Base-by-base conservation (phyloP, 2,113 vertebrate genomes). In the Sinocyclocheilus maitianheensis region DNA sequence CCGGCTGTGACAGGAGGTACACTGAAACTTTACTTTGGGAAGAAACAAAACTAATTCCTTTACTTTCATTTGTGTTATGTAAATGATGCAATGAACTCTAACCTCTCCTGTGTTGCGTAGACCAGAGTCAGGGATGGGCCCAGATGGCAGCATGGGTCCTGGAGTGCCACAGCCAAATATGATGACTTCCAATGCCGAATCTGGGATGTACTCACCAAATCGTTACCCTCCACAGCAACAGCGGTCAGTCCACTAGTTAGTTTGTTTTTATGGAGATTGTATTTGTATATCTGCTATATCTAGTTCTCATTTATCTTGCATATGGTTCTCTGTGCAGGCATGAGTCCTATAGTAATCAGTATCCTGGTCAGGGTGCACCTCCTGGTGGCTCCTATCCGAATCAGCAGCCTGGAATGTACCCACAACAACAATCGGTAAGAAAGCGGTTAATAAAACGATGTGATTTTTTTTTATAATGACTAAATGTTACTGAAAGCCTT, bases 271-370 rank as follows among this genome's bases (percentile, higher is more conserved):
- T 85, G 46, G 11, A 58, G 6, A 40, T 20, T 71, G 22, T 24
- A 53, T 48, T 4, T 24, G 43, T 76, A 72, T 65, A 30, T 74
- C 37, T 24, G 46, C n/a, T 72, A n/a, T 72, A 22, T 43, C 71
- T 40, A 81, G 24, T 81, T 81, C 14, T 81, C 14, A 22, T 67
- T 30, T 81, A n/a, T 48, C n/a, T 63, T 43, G 43, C 46, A 24
- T 81, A 24, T 85, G 43, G 43, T 77, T 16, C 75, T 93, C 26
- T 87, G 89, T 94, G 20, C 92, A 99, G 98, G 94, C 97, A 97
- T 94, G 98, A 99, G 95, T 97, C 97, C 96, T 99, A 98, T 97
- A 96, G 97, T 96, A 99, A 98, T 97, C 98, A 99, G 88, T 99
- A 98, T 94, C 95, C 97, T 94, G 96, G 97, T 92, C 98, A 98